Conservation (phyloP, 2,113 vertebrate genomes). For the Eurypyga helias region DNA sequence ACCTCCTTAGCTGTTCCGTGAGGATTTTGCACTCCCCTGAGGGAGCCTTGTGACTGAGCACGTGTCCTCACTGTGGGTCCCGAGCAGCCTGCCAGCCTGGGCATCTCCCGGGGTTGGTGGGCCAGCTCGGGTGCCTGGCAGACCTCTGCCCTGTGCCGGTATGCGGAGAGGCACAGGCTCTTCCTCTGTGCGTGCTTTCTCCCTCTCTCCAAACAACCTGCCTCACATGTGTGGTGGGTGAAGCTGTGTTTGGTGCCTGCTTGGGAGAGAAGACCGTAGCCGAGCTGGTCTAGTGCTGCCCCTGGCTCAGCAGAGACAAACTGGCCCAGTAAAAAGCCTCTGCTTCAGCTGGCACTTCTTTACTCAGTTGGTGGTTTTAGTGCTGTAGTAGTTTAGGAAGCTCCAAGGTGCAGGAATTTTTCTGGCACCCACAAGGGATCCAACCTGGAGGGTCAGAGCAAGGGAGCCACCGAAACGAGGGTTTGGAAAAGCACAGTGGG, state of each 20-base stretch:
- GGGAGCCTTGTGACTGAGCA: not conserved
- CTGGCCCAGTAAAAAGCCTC: not conserved
- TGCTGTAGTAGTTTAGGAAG: not conserved
- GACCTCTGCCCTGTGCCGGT: not conserved
- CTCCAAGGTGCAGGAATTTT: not conserved
- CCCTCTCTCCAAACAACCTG: not conserved
- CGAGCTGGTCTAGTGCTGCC: not conserved
- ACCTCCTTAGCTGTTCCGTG: not conserved
- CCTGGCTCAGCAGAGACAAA: not conserved
- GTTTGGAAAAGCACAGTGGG: not conserved
- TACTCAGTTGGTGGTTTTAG: not conserved
- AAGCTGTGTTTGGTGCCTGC: not conserved
- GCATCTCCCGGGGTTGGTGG: accelerated
- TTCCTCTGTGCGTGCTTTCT: not conserved
- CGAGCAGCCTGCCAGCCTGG: not conserved
- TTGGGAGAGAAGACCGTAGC: accelerated
- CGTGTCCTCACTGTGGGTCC: not conserved
- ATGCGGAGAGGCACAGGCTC: not conserved
- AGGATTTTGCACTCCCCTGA: not conserved
- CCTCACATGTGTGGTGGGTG: not conserved
- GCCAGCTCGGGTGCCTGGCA: not conserved
- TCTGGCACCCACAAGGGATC: accelerated
- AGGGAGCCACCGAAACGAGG: not conserved
- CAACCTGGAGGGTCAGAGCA: not conserved
- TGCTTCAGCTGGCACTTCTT: not conserved